Evolutionary conservation across 2,797 vertebrate genomes (phyloP).

Genomic region (Lepilemur septentrionalis): DNA sequence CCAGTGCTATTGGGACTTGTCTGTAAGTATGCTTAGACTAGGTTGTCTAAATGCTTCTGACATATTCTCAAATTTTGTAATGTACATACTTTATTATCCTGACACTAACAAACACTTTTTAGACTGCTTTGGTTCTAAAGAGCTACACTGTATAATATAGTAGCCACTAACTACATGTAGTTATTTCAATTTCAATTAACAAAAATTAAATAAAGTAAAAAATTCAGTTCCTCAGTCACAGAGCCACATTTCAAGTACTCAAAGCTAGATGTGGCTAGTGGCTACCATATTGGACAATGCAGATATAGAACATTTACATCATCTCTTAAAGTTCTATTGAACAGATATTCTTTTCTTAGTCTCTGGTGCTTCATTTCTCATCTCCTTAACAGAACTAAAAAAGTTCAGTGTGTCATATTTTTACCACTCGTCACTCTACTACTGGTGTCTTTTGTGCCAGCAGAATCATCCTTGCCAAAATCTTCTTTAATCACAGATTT

Average conservation of each 20-base stretch:
- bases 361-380: neutral
- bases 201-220: neutral
- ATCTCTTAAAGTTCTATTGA: neutral
- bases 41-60: neutral
- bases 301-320: neutral
- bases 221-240: neutral
- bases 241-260: neutral
- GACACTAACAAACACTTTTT: neutral
- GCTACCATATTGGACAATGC: neutral
- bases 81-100: neutral
- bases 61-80: neutral
- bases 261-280: neutral
- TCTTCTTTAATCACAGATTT: conserved; percentile 12
- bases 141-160: neutral
- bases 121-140: neutral
- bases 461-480: conserved; percentile 11
- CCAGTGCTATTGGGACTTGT: neutral
- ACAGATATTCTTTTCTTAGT: conserved; percentile 4
- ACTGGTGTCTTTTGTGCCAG: neutral
- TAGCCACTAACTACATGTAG: neutral
- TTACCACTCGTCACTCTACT: neutral
- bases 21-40: neutral
- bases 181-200: conserved; percentile 32
- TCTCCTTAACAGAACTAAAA: neutral
- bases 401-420: neutral